Base-by-base conservation (phyloP, 35 echinoderm and acorn worm genomes). In the Apostichopus japonicus region DNA sequence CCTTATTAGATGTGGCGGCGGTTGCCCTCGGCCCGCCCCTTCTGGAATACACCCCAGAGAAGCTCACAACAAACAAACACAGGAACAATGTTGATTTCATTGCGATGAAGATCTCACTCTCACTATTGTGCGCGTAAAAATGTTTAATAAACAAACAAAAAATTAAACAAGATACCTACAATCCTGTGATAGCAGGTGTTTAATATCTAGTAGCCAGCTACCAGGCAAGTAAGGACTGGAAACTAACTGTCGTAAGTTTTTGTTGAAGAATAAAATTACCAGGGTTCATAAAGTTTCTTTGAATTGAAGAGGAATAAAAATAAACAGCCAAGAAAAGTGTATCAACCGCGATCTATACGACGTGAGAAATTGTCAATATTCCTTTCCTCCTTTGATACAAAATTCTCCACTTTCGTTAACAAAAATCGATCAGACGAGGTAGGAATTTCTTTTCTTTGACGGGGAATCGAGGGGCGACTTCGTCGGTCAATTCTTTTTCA, bases 281-380 rank as follows among this genome's bases (percentile, higher is more conserved):
- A 61, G 57, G 13, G 57, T 61, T 61, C 57, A 61, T 61, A 61
- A 8, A 61, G 13, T 61, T 61, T 61, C 57, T 61, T 61, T 61
- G 57, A 61, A 61, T 61, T 10, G 5, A 61, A 61, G 33, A 44
- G 33, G 33, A 44, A 44, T 44, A 44, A 44, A 44, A 44, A 44
- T 44, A 44, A 61, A 61, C 13, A 61, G 57, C 57, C 13, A 61
- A 61, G 57, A 10, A 61, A 61, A 10, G 7, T 75, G 5, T 75
- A 19, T 75, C 22, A 75, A 23, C 71, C 14, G 71, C 71, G 71
- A 75, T 75, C 71, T 75, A 75, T 75, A 75, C 16, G 71, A 21
- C 71, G 15, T 75, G 71, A 7, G 21, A 75, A 75, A 75, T 75
- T 75, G 71, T 75, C 71, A 19, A 75, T 75, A 75, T 75, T 75